These are phyloP conservation scores for Gopherus flavomarginatus DNA, from an alignment of 2,113 vertebrate species.

Conservation along the genomic window DNA sequence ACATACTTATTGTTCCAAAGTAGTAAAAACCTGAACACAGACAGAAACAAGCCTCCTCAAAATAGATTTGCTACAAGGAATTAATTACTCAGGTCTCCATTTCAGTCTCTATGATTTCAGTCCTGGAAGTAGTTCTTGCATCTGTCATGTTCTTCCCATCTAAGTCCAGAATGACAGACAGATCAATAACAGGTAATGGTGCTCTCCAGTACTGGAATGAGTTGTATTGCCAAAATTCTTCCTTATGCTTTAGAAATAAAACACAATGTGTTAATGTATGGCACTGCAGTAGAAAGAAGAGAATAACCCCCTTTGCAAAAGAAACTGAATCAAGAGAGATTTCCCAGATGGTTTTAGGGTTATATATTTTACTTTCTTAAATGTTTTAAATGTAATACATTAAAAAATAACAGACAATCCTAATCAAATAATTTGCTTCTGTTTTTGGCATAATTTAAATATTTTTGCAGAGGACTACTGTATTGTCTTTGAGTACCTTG, in stretches of 20 bases:
- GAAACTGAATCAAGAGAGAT: neutral
- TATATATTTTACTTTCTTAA: neutral
- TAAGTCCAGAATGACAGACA: conserved; percentile 84
- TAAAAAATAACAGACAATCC: neutral
- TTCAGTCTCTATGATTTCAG: conserved; percentile 75
- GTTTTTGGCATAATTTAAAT: neutral
- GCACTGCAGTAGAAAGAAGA: neutral
- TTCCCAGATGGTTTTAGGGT: neutral
- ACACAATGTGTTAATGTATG: neutral
- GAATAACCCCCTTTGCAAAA: neutral
- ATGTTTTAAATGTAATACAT: neutral
- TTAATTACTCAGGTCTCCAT: conserved; percentile 89
- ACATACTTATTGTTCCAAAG: conserved; percentile 25
- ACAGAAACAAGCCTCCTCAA: neutral
- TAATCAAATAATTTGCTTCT: neutral
- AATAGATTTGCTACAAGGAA: neutral
- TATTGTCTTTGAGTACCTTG: neutral
- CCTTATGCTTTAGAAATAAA: conserved; percentile 74
- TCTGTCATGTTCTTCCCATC: conserved; percentile 32
- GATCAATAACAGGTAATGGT: conserved; percentile 87
- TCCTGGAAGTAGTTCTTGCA: conserved; percentile 42
- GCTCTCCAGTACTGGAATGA: conserved; percentile 93
- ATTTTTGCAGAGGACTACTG: neutral
- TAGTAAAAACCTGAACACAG: conserved; percentile 24
- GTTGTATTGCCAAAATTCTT: conserved; percentile 86